These are phyloP conservation scores for Indri indri DNA, from an alignment of 2,113 vertebrate species.

Conservation along the genomic window DNA sequence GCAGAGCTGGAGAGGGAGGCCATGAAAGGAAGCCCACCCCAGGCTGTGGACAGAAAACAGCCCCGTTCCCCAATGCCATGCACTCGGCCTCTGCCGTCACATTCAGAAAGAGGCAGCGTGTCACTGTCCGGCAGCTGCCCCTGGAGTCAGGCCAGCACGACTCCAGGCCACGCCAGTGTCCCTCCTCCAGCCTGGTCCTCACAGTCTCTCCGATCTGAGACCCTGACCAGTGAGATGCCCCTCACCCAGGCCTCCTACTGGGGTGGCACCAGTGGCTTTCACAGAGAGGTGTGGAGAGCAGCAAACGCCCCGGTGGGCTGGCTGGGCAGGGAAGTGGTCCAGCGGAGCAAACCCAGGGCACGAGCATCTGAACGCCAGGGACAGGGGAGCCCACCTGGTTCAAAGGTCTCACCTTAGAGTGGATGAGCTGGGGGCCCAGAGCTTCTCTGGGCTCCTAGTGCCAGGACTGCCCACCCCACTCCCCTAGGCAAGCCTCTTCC, in stretches of 20 bases:
- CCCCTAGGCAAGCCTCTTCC: rapidly evolving
- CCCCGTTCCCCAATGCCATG: neutral
- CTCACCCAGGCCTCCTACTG: rapidly evolving
- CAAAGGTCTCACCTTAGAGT: neutral
- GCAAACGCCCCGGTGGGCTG: no score
- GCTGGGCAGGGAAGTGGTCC: neutral
- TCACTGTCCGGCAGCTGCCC: no score
- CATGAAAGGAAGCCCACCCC: neutral
- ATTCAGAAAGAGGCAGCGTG: neutral
- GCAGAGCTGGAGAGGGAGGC: neutral
- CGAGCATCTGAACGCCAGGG: no score
- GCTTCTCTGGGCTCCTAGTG: neutral
- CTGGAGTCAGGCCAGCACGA: neutral
- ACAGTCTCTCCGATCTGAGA: neutral
- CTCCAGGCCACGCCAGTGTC: neutral
- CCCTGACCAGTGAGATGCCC: neutral
- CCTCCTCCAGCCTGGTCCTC: neutral
- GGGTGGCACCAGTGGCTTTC: neutral
- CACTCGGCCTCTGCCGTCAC: neutral
- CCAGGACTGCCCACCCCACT: neutral
- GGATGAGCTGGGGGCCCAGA: neutral
- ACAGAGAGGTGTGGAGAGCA: rapidly evolving
- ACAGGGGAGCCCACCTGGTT: no score
- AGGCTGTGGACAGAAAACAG: neutral
- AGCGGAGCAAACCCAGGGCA: rapidly evolving